These are phyloP conservation scores for Chauna torquata DNA, from an alignment of 2,113 vertebrate genomes.

Conservation along the genomic window DNA sequence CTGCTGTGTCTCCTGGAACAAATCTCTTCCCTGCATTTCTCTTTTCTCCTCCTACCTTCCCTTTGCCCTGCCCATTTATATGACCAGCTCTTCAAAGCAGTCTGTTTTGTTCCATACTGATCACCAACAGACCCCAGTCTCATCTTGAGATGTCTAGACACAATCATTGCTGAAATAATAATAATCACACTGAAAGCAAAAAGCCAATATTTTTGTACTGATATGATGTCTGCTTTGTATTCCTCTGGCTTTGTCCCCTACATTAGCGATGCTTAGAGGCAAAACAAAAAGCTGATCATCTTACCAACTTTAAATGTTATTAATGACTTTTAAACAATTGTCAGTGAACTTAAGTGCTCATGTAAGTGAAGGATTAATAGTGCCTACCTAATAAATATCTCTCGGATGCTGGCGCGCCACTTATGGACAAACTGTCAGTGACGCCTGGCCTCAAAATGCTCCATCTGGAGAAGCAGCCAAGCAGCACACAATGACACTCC, in stretches of 20 bases:
- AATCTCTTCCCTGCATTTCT: neutral
- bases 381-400: neutral
- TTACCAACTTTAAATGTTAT: slow-evolving; percentile 26
- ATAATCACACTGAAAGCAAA: neutral
- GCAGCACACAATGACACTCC: neutral
- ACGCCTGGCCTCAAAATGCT: neutral
- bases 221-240: slow-evolving; percentile 47
- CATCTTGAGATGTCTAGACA: neutral
- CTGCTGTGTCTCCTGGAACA: neutral
- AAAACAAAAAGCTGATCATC: slow-evolving; percentile 61
- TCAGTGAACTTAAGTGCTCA: neutral
- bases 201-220: slow-evolving; percentile 21
- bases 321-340: slow-evolving; percentile 20
- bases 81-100: neutral
- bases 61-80: neutral
- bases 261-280: slow-evolving; percentile 28
- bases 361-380: slow-evolving; percentile 14
- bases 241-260: slow-evolving; percentile 32
- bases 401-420: neutral
- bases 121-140: neutral
- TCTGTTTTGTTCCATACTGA: neutral
- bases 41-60: neutral
- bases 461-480: slow-evolving; percentile 27
- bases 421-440: neutral
- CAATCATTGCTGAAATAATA: neutral